A percentile compares a stretch with the other conserved stretches of the same genome.
These are phyloP conservation scores for Troides aeacus DNA, from an alignment of 2,888 invertebrate species.

Conservation along the genomic window DNA sequence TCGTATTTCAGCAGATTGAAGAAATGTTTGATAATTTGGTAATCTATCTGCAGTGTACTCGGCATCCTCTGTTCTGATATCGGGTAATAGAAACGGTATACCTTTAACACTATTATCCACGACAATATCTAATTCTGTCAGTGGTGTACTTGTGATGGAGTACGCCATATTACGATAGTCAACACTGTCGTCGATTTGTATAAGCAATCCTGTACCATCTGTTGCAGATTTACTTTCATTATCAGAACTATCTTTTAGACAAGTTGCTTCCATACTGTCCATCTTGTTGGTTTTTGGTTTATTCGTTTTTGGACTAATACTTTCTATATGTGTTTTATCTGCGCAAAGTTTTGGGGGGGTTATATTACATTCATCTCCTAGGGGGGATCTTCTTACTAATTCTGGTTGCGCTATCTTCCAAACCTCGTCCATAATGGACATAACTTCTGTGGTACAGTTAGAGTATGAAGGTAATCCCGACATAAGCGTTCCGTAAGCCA, in stretches of 20 bases:
- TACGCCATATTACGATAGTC: constrained; percentile 53
- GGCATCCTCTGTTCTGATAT: constrained; percentile 37
- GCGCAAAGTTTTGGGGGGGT: constrained; percentile 48
- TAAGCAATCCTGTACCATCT: constrained; percentile 35
- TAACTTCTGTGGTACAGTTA: constrained; percentile 63
- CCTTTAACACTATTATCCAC: constrained; percentile 41
- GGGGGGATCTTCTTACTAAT: constrained; percentile 58
- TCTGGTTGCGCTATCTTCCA: constrained; percentile 67
- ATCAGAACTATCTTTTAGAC: constrained; percentile 52
- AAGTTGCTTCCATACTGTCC: constrained; percentile 68
- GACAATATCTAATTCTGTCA: constrained; percentile 39
- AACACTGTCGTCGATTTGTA: constrained; percentile 48
- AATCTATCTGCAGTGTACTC: constrained; percentile 38
- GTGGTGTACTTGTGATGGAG: constrained; percentile 66
- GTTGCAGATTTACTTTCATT: constrained; percentile 42
- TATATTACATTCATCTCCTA: constrained; percentile 44
- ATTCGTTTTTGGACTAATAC: constrained; percentile 44
- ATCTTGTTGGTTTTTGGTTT: constrained; percentile 58
- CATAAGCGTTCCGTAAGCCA: constrained; percentile 66
- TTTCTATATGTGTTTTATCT: constrained; percentile 33
- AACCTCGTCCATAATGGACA: constrained; percentile 54
- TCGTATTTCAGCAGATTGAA: constrained; percentile 58
- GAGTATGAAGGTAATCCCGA: constrained; percentile 66
- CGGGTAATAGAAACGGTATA: constrained; percentile 51
- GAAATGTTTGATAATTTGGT: constrained; percentile 57